phyloP scores from a whole-genome alignment of 2,113 vertebrate species.

The Rattus rattus region DNA sequence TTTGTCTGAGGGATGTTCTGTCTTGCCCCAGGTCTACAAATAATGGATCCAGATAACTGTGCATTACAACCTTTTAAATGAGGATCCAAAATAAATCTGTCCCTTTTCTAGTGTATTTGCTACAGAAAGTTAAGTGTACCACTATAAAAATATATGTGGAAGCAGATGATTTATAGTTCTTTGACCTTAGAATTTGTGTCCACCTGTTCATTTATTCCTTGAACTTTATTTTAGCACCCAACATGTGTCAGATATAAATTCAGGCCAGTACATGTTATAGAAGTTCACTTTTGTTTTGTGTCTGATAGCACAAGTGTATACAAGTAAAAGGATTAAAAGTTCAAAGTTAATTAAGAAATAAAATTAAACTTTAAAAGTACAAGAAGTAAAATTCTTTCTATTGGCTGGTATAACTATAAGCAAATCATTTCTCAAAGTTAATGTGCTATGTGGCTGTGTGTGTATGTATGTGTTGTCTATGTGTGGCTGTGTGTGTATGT shows the following conservation, averaged over 20 bases:
- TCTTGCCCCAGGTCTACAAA: background rate
- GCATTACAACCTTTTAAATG: background rate
- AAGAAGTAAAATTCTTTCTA: no score
- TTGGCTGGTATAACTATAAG: no score
- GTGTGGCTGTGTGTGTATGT: no score
- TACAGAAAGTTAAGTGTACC: background rate
- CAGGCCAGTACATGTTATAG: background rate
- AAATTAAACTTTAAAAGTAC: no score
- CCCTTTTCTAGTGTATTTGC: background rate
- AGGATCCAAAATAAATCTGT: background rate
- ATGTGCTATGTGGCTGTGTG: no score
- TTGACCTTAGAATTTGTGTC: background rate
- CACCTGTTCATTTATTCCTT: constrained; percentile 5
- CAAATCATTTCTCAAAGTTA: no score
- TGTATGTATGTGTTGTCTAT: no score
- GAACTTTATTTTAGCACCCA: background rate
- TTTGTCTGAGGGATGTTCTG: no score
- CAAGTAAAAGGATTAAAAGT: constrained; percentile 16
- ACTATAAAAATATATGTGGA: background rate
- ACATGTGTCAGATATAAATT: background rate
- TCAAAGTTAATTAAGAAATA: no score
- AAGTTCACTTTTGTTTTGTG: background rate
- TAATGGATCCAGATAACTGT: background rate
- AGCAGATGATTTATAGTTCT: background rate
- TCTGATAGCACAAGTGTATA: background rate